These are phyloP conservation scores for Apteryx mantelli DNA, from an alignment of 2,113 vertebrate species.

Conservation along the genomic window DNA sequence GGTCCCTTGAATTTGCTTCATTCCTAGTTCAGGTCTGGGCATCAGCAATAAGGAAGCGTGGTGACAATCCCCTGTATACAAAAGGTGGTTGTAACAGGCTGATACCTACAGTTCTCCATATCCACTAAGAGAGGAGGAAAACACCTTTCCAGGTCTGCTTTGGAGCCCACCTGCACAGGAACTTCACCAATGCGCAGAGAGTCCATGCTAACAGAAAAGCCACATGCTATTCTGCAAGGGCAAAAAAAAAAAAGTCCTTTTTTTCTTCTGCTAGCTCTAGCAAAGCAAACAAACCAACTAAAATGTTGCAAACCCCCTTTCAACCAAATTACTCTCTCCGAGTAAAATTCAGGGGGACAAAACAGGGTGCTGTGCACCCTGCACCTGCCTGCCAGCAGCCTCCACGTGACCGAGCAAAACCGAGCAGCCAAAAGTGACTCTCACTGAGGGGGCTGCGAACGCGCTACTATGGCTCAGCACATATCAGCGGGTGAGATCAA, in stretches of 20 bases:
- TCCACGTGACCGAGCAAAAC: neutral
- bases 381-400: rapidly evolving
- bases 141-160: neutral
- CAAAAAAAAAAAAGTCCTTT: neutral
- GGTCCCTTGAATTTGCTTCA: neutral
- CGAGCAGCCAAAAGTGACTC: neutral
- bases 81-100: neutral
- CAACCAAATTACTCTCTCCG: neutral
- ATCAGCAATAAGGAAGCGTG: neutral
- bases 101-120: conserved; percentile 30
- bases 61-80: neutral
- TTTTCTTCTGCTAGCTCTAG: neutral
- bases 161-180: neutral
- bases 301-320: neutral
- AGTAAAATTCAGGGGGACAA: neutral
- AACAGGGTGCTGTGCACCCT: neutral
- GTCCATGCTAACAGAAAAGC: neutral
- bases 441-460: neutral
- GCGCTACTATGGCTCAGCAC: rapidly evolving
- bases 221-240: neutral
- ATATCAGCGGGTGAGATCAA: neutral
- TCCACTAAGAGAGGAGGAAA: conserved; percentile 29
- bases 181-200: neutral
- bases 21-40: neutral
- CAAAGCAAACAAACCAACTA: neutral